Evolutionary conservation across 1,140 invertebrate species (phyloP), one percentile per base, ranked within the genome.

Genomic region (Bombus waltoni): DNA sequence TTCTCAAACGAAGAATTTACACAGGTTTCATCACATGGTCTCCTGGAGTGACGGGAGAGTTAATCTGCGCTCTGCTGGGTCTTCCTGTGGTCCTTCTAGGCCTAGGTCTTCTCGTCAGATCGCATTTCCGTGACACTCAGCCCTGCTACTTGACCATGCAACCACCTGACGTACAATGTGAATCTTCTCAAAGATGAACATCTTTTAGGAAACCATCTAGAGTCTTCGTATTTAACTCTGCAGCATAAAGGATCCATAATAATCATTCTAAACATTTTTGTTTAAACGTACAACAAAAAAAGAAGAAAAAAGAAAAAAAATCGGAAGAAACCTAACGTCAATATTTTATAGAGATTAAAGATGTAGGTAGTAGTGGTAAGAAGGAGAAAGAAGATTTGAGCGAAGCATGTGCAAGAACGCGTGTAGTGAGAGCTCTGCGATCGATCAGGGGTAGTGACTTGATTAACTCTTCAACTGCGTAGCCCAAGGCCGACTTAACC

Each of bases 11-110:
- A 74, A 42, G 62, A 35, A n/a, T 86, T 70, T 11, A 35, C 38
- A 66, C 83, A 96, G 96, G 95, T 85, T 90, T 91, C 66, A 92
- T 96, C 53, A 85, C 91, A 22, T 96, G 96, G 96, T 94, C 95
- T 65, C 96, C 96, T 10, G 94, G 94, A n/a, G 93, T 96, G 42
- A 95, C 96, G 9, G 96, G 96, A 1, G 96, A 96, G 88, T 88
- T 96, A 38, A 96, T 97, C 75, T 97, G 96, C 87, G 95, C 96
- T 0, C 89, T 96, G 35, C 91, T 96, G 3, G 96, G 96, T 84
- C 94, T 96, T 77, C 96, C 96, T 1, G 95, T 96, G 18, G 96
- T 97, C 40, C 85, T 96, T 5, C 92, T 96, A 1, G 96, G 96
- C n/a, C 84, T 96, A 59, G 94, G 94, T 18, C 89, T 96, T n/a